Evolutionary conservation across 2,113 vertebrate species (phyloP).

Genomic region (Labeo rohita): DNA sequence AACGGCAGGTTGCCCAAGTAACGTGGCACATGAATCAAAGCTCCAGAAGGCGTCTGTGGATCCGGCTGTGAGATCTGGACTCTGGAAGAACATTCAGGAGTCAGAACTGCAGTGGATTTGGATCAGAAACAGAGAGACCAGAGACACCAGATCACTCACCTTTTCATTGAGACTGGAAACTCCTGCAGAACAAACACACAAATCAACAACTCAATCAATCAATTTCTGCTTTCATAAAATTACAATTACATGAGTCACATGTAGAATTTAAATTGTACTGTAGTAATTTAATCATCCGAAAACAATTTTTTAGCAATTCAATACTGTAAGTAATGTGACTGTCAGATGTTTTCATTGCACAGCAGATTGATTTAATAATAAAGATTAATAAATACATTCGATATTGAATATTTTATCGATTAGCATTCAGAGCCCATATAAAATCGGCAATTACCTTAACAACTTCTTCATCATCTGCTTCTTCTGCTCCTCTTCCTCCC

Average conservation of each 20-base stretch:
- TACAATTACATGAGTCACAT: too few species aligned
- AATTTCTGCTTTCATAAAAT: background rate
- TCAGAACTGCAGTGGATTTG: background rate
- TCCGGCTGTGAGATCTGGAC: constrained; percentile 15
- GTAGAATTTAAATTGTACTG: too few species aligned
- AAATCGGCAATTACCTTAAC: too few species aligned
- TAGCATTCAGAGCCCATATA: too few species aligned
- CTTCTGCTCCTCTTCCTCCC: constrained; percentile 14
- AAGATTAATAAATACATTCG: too few species aligned
- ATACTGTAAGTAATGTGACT: too few species aligned
- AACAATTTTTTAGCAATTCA: too few species aligned
- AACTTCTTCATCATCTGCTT: background rate
- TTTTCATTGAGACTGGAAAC: background rate
- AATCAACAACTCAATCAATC: background rate
- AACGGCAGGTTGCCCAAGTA: background rate
- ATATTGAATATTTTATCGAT: too few species aligned
- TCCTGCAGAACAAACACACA: constrained; percentile 1
- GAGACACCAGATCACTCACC: background rate
- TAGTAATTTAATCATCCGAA: too few species aligned
- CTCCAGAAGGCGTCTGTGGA: background rate
- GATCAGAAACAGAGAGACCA: background rate
- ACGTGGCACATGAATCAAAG: constrained; percentile 10
- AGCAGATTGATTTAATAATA: too few species aligned
- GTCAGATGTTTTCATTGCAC: too few species aligned
- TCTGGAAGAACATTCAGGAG: background rate